Conservation (phyloP, 2,797 vertebrate species). For the Rhinatrema bivittatum region DNA sequence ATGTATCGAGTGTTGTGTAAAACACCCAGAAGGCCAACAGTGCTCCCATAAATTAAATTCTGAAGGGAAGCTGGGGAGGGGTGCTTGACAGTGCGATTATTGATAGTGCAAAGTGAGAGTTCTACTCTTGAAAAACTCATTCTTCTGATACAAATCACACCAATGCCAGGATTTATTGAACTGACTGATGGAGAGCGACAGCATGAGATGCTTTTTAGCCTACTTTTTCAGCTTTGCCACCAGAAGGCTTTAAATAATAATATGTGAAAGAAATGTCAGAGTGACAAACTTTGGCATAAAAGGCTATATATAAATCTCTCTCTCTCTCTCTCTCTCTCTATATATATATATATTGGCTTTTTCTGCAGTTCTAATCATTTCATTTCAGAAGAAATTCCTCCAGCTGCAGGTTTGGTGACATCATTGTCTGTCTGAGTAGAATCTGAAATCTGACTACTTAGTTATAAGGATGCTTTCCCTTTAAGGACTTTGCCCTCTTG, state of each 20-base stretch:
- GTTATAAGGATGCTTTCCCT: too few species aligned
- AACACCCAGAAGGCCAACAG: slow-evolving; percentile 38
- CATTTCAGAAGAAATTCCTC: too few species aligned
- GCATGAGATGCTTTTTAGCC: slow-evolving; percentile 29
- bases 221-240: slow-evolving; percentile 34
- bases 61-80: slow-evolving; percentile 18
- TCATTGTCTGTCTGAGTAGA: too few species aligned
- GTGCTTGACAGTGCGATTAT: slow-evolving; percentile 33
- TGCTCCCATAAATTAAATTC: slow-evolving; percentile 33
- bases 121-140: slow-evolving; percentile 36
- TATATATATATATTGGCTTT: too few species aligned
- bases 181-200: slow-evolving; percentile 30
- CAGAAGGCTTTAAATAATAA: slow-evolving; percentile 40
- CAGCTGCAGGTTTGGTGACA: too few species aligned
- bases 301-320: slow-evolving; percentile 23
- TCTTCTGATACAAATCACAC: slow-evolving; percentile 36
- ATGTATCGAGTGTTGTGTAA: slow-evolving; percentile 17
- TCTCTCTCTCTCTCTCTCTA: accelerated
- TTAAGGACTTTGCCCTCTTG: too few species aligned
- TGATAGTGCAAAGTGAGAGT: slow-evolving; percentile 30
- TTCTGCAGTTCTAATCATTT: too few species aligned
- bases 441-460: too few species aligned
- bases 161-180: slow-evolving; percentile 39
- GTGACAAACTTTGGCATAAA: slow-evolving; percentile 26
- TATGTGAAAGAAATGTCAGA: slow-evolving; percentile 40